phyloP scores from a whole-genome alignment of 2,797 vertebrate genomes.

The Gephyroberyx darwinii region DNA sequence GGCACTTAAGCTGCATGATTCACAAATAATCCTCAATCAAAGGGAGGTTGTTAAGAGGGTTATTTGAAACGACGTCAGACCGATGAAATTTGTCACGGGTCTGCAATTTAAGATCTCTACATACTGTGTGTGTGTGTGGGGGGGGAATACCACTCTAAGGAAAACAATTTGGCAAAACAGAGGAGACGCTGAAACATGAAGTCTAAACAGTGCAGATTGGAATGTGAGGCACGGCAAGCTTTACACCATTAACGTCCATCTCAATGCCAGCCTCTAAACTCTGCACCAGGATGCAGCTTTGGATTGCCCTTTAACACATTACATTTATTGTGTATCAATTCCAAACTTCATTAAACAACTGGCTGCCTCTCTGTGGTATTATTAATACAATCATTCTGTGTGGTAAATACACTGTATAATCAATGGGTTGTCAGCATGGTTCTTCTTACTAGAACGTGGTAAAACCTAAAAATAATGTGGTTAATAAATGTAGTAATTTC shows the following conservation, averaged over 20 bases:
- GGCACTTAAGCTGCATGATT: slow-evolving; percentile 52
- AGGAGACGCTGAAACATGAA: slow-evolving; percentile 32
- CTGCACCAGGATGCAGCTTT: slow-evolving; percentile 28
- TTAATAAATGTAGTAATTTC: slow-evolving; percentile 41
- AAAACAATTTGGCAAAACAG: slow-evolving; percentile 38
- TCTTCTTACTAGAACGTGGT: slow-evolving; percentile 9
- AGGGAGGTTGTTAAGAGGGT: slow-evolving; percentile 18
- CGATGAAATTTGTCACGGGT: slow-evolving; percentile 55
- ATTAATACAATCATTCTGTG: slow-evolving; percentile 44
- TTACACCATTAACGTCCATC: slow-evolving; percentile 69
- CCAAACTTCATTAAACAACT: slow-evolving; percentile 69
- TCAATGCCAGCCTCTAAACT: slow-evolving; percentile 44
- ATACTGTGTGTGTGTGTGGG: slow-evolving; percentile 19
- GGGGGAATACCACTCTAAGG: slow-evolving; percentile 38
- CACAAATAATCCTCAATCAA: slow-evolving; percentile 64
- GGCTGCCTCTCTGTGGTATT: slow-evolving; percentile 47
- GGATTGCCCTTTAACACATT: slow-evolving; percentile 56
- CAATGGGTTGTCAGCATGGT: slow-evolving; percentile 21
- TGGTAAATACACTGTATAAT: slow-evolving; percentile 57
- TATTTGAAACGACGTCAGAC: slow-evolving; percentile 32
- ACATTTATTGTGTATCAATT: slow-evolving; percentile 63
- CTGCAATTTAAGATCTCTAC: slow-evolving; percentile 47
- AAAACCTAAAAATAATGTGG: slow-evolving; percentile 8
- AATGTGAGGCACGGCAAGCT: slow-evolving; percentile 49
- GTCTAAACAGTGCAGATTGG: slow-evolving; percentile 47